These are phyloP conservation scores for Bradypodion pumilum DNA, from an alignment of 2,797 vertebrate genomes.

Conservation along the genomic window DNA sequence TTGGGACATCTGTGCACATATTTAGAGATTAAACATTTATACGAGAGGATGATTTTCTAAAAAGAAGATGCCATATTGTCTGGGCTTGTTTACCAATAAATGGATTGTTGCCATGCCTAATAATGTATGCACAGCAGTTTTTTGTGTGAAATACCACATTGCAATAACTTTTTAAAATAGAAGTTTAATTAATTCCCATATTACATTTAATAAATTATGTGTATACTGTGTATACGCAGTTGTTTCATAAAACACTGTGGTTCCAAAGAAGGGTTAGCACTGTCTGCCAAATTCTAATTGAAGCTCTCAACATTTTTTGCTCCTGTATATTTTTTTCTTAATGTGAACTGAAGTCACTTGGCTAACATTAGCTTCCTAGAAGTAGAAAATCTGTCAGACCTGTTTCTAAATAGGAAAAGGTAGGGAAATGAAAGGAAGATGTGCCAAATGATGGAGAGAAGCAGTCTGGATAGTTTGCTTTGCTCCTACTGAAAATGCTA, in stretches of 20 bases:
- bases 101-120: background rate
- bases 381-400: background rate
- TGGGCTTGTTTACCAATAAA: background rate
- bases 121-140: background rate
- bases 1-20: background rate
- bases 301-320: background rate
- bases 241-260: background rate
- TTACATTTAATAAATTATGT: background rate
- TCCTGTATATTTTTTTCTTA: background rate
- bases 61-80: background rate
- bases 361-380: slow-evolving; percentile 39
- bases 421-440: slow-evolving; percentile 22
- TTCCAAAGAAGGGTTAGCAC: slow-evolving; percentile 5
- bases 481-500: slow-evolving; percentile 41
- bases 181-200: background rate
- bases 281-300: slow-evolving; percentile 24
- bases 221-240: background rate
- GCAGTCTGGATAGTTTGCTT: background rate
- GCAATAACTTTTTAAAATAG: too few species aligned
- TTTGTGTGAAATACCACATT: background rate
- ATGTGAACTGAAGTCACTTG: slow-evolving; percentile 26
- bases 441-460: background rate
- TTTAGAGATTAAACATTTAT: background rate
- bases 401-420: slow-evolving; percentile 9
- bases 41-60: background rate